Evolutionary conservation across 2,113 vertebrate species (phyloP), one percentile per base, ranked within the genome.

Genomic region (Sterrhoptilus dennistouni): DNA sequence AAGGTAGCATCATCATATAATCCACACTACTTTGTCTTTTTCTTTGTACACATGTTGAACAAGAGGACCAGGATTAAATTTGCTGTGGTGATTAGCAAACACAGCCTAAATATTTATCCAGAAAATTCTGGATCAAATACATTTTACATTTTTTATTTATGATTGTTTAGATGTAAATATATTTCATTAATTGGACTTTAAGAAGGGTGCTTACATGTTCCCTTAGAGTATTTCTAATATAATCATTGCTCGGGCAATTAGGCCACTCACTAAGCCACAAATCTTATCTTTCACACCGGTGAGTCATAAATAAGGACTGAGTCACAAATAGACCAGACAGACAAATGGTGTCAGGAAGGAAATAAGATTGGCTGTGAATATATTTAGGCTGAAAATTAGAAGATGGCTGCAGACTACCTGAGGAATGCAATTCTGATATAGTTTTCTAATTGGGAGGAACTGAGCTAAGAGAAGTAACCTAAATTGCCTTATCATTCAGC

Each of bases 231-330:
- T 90, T 95, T 94, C 85, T 94, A 96, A 90, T 86, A 77, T 90
- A 94, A 86, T 83, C 60, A 90, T 95, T 12, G 23, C 75, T 83
- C 83, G 78, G 88, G 95, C 95, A 96, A 88, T 88, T 91, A 94
- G 85, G 92, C 87, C 88, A 94, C 59, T 94, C 6, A 6, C 82
- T 95, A 96, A 97, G 90, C 87, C 95, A 97, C 95, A 96, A 90
- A 96, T 96, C 94, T 97, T 96, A 95, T 96, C 93, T 95, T 97
- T 88, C 88, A 95, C 76, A 77, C 79, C 52, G 31, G 78, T 94
- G 95, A 96, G 82, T 96, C 95, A 96, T 90, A 92, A 93, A 90
- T 89, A 95, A 96, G 81, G 84, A 88, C 91, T 95, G 94, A 96
- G 75, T 93, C 91, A 93, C 85, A 94, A 96, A 93, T 90, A 97